Percentiles rank a stretch among this genome's conserved stretches.
Conservation (phyloP, 2,888 invertebrate species). For the Sisyra nigra region DNA sequence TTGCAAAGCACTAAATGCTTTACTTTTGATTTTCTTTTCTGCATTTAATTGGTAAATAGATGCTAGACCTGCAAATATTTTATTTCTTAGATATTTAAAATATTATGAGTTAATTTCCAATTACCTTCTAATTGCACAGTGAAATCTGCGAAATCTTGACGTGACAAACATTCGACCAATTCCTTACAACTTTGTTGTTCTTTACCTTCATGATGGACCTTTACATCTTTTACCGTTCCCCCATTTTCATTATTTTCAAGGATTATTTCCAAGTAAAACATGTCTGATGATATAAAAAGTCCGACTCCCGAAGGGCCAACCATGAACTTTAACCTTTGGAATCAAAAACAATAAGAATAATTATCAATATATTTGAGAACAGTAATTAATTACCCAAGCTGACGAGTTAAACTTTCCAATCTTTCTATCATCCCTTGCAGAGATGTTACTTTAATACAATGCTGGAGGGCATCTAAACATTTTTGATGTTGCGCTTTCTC, state of each 20-base stretch:
- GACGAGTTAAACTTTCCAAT: slow-evolving; percentile 77
- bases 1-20: slow-evolving; percentile 83
- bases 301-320: slow-evolving; percentile 66
- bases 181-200: slow-evolving; percentile 79
- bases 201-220: slow-evolving; percentile 84
- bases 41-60: slow-evolving; percentile 89
- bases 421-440: slow-evolving; percentile 84
- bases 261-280: slow-evolving; percentile 89
- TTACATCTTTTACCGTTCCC: slow-evolving; percentile 77
- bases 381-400: slow-evolving; percentile 48
- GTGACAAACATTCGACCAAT: slow-evolving; percentile 63
- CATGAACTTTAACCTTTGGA: slow-evolving; percentile 64
- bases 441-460: slow-evolving; percentile 85
- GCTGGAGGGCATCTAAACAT: slow-evolving; percentile 81
- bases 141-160: slow-evolving; percentile 83
- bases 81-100: too few relatives aligned
- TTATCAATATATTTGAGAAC: neutral
- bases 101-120: too few relatives aligned
- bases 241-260: slow-evolving; percentile 46
- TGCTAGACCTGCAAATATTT: slow-evolving; percentile 38
- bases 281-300: slow-evolving; percentile 85
- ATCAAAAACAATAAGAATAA: too few relatives aligned
- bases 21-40: slow-evolving; percentile 86
- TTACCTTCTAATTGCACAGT: slow-evolving; percentile 74
- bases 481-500: slow-evolving; percentile 78